phyloP scores from a whole-genome alignment of 2,797 vertebrate genomes.

The Anguilla marmorata region DNA sequence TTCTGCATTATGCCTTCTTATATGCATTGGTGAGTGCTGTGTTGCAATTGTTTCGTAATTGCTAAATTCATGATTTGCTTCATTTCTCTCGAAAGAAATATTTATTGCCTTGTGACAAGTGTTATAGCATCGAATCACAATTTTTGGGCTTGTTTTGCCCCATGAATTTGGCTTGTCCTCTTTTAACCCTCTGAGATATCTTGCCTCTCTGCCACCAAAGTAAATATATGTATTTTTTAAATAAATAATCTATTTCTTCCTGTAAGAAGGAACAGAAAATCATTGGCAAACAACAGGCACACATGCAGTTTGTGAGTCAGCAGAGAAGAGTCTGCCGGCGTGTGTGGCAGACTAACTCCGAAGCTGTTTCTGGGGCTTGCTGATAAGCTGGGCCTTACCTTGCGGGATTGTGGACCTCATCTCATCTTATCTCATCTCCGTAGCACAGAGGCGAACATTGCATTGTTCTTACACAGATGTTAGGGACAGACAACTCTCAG shows the following conservation, averaged over 20 bases:
- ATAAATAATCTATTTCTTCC: constrained; percentile 11
- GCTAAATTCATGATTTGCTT: not conserved
- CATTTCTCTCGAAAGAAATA: not conserved
- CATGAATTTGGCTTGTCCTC: constrained; percentile 1
- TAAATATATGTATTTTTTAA: not conserved
- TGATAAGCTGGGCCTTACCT: constrained; percentile 1
- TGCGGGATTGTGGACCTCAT: constrained; percentile 29
- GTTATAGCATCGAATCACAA: not conserved
- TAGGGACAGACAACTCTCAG: not conserved
- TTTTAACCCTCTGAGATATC: constrained; percentile 10
- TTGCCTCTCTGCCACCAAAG: not conserved
- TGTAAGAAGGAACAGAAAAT: not conserved
- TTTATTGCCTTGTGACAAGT: not conserved
- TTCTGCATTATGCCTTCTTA: not conserved
- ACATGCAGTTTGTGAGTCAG: constrained; percentile 8
- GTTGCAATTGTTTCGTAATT: not conserved
- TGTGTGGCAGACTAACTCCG: constrained; percentile 32
- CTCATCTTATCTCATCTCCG: not conserved
- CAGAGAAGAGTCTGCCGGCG: not conserved
- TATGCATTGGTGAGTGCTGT: not conserved
- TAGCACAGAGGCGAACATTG: not conserved
- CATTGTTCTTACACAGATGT: not conserved
- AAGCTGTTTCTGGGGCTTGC: not conserved
- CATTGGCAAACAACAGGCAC: constrained; percentile 11
- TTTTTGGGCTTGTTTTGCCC: no score